These are phyloP conservation scores for Cheumatopsyche charites DNA, from an alignment of 1,140 invertebrate genomes.

Conservation along the genomic window DNA sequence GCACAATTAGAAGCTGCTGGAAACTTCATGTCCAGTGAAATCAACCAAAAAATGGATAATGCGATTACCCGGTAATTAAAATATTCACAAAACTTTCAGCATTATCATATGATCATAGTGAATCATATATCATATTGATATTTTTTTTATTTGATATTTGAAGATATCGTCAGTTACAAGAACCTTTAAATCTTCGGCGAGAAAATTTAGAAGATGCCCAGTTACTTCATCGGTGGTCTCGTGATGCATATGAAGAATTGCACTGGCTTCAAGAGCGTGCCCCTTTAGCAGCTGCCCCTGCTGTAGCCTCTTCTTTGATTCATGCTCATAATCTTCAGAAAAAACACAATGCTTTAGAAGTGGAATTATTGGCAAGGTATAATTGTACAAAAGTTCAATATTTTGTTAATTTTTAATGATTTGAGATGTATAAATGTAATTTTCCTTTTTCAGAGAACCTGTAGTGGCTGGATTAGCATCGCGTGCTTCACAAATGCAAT, in stretches of 20 bases:
- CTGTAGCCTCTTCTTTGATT: constrained; percentile 73
- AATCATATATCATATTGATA: neutral
- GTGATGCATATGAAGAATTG: constrained; percentile 86
- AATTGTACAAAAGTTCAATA: neutral
- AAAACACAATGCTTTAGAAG: constrained; percentile 89
- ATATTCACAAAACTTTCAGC: neutral
- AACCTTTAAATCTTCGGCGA: constrained; percentile 86
- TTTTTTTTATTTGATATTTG: constrained; percentile 35
- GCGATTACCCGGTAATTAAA: constrained; percentile 67
- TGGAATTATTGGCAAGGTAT: constrained; percentile 70
- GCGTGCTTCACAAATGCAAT: constrained; percentile 77
- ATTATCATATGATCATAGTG: neutral
- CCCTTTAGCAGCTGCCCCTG: constrained; percentile 73
- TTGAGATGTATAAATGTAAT: no score
- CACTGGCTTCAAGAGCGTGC: constrained; percentile 88
- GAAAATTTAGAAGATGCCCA: constrained; percentile 90
- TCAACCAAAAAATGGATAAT: constrained; percentile 72
- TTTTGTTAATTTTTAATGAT: neutral
- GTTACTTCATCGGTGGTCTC: constrained; percentile 81
- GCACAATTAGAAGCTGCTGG: constrained; percentile 73
- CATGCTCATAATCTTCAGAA: constrained; percentile 97
- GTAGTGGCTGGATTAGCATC: constrained; percentile 73
- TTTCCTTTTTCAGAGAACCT: constrained; percentile 71
- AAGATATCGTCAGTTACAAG: constrained; percentile 82
- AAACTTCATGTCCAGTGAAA: constrained; percentile 87